phyloP scores from a whole-genome alignment of 2,797 vertebrate species.

The Florisuga fusca region DNA sequence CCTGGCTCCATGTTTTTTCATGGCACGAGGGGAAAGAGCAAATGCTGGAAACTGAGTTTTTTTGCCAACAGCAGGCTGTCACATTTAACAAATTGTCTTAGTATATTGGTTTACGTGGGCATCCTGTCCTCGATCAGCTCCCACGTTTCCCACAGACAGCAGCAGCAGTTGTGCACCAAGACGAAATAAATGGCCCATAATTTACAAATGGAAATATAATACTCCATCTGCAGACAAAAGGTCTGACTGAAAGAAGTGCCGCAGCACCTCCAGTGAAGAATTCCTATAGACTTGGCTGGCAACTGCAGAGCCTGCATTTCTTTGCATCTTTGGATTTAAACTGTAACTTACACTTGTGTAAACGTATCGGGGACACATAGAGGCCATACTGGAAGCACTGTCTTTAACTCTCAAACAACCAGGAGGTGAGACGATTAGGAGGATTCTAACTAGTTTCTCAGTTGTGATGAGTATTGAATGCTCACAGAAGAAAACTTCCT shows the following conservation, averaged over 20 bases:
- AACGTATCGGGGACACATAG: conserved; percentile 52
- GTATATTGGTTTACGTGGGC: conserved; percentile 23
- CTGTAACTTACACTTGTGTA: not conserved
- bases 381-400: conserved; percentile 5
- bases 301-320: not conserved
- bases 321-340: conserved; percentile 15
- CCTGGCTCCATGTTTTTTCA: not conserved
- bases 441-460: conserved; percentile 34
- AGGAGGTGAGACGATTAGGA: conserved; percentile 55
- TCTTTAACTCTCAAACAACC: conserved; percentile 27
- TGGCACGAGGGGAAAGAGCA: not conserved
- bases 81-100: conserved; percentile 31
- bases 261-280: conserved; percentile 14
- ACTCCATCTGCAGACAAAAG: conserved; percentile 40
- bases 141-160: conserved; percentile 21
- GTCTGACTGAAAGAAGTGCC: not conserved
- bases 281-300: not conserved
- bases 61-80: conserved; percentile 13
- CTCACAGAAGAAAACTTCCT: not conserved
- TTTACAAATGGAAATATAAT: not conserved
- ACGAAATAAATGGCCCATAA: not conserved
- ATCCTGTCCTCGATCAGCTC: conserved; percentile 41
- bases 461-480: not conserved
- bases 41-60: not conserved
- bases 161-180: not conserved